A percentile compares a stretch with the other conserved stretches of the same genome.
These are phyloP conservation scores for Leptinotarsa texana DNA, from an alignment of 1,140 invertebrate genomes.

Conservation along the genomic window DNA sequence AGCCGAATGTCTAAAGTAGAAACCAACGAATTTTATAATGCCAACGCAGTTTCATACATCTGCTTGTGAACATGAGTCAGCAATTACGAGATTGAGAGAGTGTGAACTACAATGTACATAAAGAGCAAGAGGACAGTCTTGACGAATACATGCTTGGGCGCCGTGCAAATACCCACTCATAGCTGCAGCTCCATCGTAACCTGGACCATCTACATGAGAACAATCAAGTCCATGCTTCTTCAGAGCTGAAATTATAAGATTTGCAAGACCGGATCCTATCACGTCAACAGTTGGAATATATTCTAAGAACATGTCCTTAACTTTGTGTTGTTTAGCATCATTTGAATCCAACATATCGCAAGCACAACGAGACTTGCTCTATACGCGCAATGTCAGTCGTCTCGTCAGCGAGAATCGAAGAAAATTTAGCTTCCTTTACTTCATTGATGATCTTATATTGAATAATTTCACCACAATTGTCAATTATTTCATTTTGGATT, in stretches of 20 bases:
- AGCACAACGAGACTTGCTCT: too few relatives aligned
- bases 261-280: slow-evolving; percentile 16
- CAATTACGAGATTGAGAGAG: too few relatives aligned
- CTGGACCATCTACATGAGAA: slow-evolving; percentile 44
- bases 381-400: too few relatives aligned
- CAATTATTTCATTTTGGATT: too few relatives aligned
- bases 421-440: too few relatives aligned
- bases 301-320: slow-evolving; percentile 15
- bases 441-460: too few relatives aligned
- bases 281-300: slow-evolving; percentile 33
- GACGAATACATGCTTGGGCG: slow-evolving; percentile 28
- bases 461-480: too few relatives aligned
- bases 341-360: background rate
- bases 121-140: slow-evolving; percentile 24
- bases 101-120: slow-evolving; percentile 18
- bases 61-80: too few relatives aligned
- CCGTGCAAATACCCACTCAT: slow-evolving; percentile 47
- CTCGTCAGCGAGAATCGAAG: too few relatives aligned
- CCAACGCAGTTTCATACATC: too few relatives aligned
- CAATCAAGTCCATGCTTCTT: slow-evolving; percentile 40
- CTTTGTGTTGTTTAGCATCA: slow-evolving; percentile 17
- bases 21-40: too few relatives aligned
- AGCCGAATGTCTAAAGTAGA: too few relatives aligned
- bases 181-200: slow-evolving; percentile 42
- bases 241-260: slow-evolving; percentile 29